Evolutionary conservation across 2,797 vertebrate genomes (phyloP).

Genomic region (Enteromius trimaculatus): DNA sequence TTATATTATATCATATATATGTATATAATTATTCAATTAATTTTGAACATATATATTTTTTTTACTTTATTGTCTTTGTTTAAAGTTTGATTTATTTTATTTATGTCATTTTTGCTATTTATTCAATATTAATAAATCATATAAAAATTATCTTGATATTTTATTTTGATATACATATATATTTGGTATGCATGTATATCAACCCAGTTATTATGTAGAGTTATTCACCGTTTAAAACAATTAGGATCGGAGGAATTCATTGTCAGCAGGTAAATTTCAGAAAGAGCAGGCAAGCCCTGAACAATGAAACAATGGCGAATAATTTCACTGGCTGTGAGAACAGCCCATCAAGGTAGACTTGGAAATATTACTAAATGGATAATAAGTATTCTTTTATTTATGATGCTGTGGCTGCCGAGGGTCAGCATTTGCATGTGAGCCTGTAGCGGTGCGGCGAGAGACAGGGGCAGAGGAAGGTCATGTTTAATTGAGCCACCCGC

Average conservation of each 20-base stretch:
- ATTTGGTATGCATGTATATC: background rate
- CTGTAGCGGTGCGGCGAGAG: slow-evolving; percentile 87
- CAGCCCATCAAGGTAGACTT: slow-evolving; percentile 51
- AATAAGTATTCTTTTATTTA: slow-evolving; percentile 80
- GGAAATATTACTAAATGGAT: slow-evolving; percentile 65
- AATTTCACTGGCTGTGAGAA: slow-evolving; percentile 51
- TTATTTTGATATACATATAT: background rate
- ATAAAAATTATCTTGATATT: background rate
- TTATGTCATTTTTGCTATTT: background rate
- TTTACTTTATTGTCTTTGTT: too few relatives aligned
- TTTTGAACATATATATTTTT: too few relatives aligned
- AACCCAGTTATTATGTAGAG: background rate
- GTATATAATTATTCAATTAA: too few relatives aligned
- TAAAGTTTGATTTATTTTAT: too few relatives aligned
- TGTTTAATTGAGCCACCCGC: slow-evolving; percentile 83
- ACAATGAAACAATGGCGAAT: slow-evolving; percentile 41
- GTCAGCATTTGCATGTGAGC: slow-evolving; percentile 79
- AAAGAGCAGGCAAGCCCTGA: background rate
- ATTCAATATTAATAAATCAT: background rate
- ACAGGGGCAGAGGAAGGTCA: slow-evolving; percentile 88
- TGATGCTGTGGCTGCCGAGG: slow-evolving; percentile 83
- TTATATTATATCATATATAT: too few relatives aligned
- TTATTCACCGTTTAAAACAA: background rate
- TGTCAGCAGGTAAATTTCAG: background rate
- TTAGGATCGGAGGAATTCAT: background rate